Percentiles rank a stretch among this genome's conserved stretches.
phyloP scores from a whole-genome alignment of 2,888 invertebrate genomes.

The Quadroppia sp. region DNA sequence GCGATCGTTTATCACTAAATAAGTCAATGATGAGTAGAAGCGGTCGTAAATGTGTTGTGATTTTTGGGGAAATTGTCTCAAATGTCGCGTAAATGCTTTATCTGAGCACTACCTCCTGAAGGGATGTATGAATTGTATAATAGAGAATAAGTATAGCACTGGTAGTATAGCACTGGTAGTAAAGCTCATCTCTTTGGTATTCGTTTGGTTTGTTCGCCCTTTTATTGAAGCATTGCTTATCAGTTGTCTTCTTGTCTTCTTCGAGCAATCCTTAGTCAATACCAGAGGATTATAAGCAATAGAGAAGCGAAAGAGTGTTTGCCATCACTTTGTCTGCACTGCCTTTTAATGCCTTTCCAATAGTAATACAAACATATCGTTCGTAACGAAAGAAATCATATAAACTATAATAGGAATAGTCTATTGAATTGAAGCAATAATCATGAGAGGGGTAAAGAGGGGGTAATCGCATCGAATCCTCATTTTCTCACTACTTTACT shows the following conservation, averaged over 20 bases:
- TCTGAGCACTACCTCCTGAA: slow-evolving; percentile 24
- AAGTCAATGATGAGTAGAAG: background rate
- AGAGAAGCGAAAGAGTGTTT: slow-evolving; percentile 24
- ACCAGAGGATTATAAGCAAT: slow-evolving; percentile 28
- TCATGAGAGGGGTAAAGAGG: background rate
- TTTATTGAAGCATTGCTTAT: slow-evolving; percentile 32
- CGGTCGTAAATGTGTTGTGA: slow-evolving; percentile 4
- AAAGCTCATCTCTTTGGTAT: slow-evolving; percentile 10
- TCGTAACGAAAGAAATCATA: slow-evolving; percentile 25
- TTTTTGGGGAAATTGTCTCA: slow-evolving; percentile 20
- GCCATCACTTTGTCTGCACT: slow-evolving; percentile 14
- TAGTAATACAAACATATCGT: slow-evolving; percentile 15
- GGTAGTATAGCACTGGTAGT: background rate
- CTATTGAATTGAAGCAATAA: slow-evolving; percentile 31
- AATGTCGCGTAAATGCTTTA: slow-evolving; percentile 24
- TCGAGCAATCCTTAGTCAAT: slow-evolving; percentile 29
- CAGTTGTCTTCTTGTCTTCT: slow-evolving; percentile 19
- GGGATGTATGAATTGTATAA: slow-evolving; percentile 30
- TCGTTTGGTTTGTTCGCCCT: background rate
- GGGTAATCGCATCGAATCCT: slow-evolving; percentile 1
- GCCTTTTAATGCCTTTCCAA: background rate
- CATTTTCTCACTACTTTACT: background rate
- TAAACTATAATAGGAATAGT: slow-evolving; percentile 26
- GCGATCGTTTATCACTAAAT: slow-evolving; percentile 19
- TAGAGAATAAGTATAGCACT: slow-evolving; percentile 21